Evolutionary conservation across 2,113 vertebrate species (phyloP).

Genomic region (Butorides virescens): DNA sequence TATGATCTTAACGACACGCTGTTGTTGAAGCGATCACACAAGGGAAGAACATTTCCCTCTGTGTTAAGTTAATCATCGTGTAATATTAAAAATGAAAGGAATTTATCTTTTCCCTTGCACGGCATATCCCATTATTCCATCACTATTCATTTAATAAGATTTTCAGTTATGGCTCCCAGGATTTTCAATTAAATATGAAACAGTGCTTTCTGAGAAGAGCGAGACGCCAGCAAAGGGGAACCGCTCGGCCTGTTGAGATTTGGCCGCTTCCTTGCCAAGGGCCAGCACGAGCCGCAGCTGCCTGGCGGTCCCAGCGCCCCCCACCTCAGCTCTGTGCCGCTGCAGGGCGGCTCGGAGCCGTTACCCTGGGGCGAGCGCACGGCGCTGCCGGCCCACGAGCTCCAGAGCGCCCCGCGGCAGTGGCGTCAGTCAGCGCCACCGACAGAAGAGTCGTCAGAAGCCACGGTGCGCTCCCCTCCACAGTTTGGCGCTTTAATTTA

Average conservation of each 20-base stretch:
- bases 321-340: neutral
- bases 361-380: rapidly evolving
- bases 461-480: neutral
- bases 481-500: rapidly evolving
- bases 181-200: constrained; percentile 40
- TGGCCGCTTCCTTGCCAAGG: neutral
- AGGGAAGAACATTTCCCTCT: neutral
- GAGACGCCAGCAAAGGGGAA: neutral
- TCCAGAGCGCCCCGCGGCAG: neutral
- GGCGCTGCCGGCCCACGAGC: rapidly evolving
- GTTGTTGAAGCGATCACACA: neutral
- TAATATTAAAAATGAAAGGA: constrained; percentile 9
- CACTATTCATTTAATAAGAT: neutral
- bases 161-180: constrained; percentile 15
- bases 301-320: neutral
- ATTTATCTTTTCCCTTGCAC: constrained; percentile 11
- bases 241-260: neutral
- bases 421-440: rapidly evolving
- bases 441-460: neutral
- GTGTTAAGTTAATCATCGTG: neutral
- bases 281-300: neutral
- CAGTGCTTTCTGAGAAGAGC: neutral
- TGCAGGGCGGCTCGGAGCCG: neutral
- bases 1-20: neutral
- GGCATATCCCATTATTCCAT: constrained; percentile 12